Evolutionary conservation across 2,797 vertebrate species (phyloP).

Genomic region (Petrocephalus schoutedeni): DNA sequence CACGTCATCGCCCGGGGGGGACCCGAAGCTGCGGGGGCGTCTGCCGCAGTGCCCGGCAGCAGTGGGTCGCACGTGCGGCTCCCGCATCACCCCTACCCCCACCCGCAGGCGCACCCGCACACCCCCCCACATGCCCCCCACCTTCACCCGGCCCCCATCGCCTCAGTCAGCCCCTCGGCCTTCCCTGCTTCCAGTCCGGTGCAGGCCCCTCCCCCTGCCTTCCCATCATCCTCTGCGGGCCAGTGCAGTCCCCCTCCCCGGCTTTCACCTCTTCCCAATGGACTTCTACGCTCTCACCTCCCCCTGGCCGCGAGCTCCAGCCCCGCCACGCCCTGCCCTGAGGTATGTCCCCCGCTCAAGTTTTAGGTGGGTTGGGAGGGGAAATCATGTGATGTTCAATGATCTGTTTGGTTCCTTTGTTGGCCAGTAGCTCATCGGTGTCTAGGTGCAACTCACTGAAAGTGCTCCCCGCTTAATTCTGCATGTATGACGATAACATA

Average conservation of each 20-base stretch:
- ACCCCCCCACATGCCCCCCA: slow-evolving; percentile 47
- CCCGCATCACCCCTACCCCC: slow-evolving; percentile 34
- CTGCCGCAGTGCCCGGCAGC: slow-evolving; percentile 43
- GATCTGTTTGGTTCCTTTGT: not conserved
- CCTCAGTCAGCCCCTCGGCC: slow-evolving; percentile 52
- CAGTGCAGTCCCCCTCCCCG: slow-evolving; percentile 68
- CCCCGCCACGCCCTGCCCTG: slow-evolving; percentile 72
- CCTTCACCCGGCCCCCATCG: slow-evolving; percentile 43
- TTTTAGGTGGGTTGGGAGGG: not conserved
- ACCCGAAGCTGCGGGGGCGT: slow-evolving; percentile 54
- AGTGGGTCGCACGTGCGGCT: slow-evolving; percentile 17
- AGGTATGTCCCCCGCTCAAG: slow-evolving; percentile 63
- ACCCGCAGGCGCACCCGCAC: slow-evolving; percentile 50
- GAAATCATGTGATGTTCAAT: not conserved
- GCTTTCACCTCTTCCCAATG: slow-evolving; percentile 67
- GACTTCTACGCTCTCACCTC: slow-evolving; percentile 75
- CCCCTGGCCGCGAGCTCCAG: slow-evolving; percentile 62
- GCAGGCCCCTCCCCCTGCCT: slow-evolving; percentile 63
- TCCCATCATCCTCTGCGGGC: slow-evolving; percentile 54
- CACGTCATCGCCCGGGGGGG: slow-evolving; percentile 76
- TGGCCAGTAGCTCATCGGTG: too few species aligned
- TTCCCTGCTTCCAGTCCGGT: slow-evolving; percentile 59
- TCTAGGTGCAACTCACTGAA: not conserved
- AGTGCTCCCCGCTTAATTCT: not conserved
- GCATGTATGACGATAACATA: not conserved